phyloP scores from a whole-genome alignment of 2,113 vertebrate genomes.

The Struthio camelus region DNA sequence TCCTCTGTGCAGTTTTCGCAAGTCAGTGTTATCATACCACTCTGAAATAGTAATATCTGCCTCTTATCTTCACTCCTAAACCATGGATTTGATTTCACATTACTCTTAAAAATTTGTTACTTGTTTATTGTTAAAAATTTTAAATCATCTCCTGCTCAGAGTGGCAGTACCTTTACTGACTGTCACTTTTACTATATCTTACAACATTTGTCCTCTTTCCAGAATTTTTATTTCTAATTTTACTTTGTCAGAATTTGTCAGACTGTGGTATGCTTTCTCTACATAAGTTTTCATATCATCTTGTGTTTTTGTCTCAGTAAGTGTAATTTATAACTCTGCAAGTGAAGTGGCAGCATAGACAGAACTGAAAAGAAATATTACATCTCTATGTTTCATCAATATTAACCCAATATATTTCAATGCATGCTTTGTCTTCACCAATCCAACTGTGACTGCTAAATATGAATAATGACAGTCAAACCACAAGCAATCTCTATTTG shows the following conservation, averaged over 20 bases:
- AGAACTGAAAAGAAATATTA: conserved; percentile 35
- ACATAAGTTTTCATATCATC: neutral
- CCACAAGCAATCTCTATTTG: neutral
- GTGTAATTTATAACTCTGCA: neutral
- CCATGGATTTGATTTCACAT: neutral
- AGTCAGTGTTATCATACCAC: neutral
- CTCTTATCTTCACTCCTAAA: neutral
- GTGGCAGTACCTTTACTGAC: neutral
- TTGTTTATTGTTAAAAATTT: conserved; percentile 15
- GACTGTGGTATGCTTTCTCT: neutral
- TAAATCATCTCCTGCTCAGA: neutral
- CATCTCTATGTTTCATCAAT: conserved; percentile 19
- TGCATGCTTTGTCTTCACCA: conserved; percentile 26
- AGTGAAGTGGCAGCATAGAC: conserved; percentile 7
- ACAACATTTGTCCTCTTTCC: neutral
- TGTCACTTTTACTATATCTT: neutral
- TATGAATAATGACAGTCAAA: conserved; percentile 25
- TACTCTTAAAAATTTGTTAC: neutral
- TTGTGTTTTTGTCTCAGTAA: neutral
- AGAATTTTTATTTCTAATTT: neutral
- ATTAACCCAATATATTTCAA: conserved; percentile 37
- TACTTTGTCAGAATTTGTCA: neutral
- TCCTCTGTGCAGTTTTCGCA: neutral
- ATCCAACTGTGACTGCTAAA: conserved; percentile 22
- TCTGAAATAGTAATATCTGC: neutral